Evolutionary conservation across 2,113 vertebrate species (phyloP).

Genomic region (Donacobius atricapilla): DNA sequence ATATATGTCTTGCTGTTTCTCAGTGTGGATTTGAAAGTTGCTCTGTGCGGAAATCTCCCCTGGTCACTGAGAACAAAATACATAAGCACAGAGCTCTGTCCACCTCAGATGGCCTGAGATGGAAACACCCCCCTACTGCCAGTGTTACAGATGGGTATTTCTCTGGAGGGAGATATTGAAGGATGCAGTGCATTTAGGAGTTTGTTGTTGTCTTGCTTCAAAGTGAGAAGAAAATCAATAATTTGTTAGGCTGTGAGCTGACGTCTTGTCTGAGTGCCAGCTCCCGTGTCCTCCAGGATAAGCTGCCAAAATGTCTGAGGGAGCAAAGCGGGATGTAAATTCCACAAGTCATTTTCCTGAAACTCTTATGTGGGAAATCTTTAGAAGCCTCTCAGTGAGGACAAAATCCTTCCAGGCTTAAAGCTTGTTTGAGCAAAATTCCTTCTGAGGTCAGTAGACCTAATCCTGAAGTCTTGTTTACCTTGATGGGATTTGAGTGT

Average conservation of each 20-base stretch:
- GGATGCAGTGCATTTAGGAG: constrained; percentile 30
- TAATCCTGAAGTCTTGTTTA: constrained; percentile 15
- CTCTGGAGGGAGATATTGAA: constrained; percentile 8
- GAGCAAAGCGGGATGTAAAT: constrained; percentile 37
- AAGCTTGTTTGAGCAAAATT: constrained; percentile 38
- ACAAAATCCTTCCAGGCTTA: constrained; percentile 47
- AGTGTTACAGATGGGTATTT: neutral
- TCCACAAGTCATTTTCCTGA: constrained; percentile 56
- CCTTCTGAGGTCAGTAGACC: constrained; percentile 40
- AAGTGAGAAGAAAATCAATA: constrained; percentile 48
- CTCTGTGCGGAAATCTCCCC: neutral
- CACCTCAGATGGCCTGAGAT: neutral
- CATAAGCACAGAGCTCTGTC: neutral
- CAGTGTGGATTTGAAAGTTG: neutral
- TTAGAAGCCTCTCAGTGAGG: constrained; percentile 39
- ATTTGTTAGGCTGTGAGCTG: constrained; percentile 53
- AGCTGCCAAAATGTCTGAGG: constrained; percentile 49
- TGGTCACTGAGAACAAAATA: neutral
- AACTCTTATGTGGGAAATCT: constrained; percentile 16
- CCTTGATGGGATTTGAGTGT: neutral
- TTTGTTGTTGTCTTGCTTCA: constrained; percentile 34
- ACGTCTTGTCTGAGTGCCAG: constrained; percentile 16
- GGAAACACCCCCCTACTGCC: neutral
- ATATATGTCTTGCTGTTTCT: accelerated
- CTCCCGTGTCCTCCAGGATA: constrained; percentile 23